Conservation (phyloP, 2,797 vertebrate genomes). For the Characodon lateralis region DNA sequence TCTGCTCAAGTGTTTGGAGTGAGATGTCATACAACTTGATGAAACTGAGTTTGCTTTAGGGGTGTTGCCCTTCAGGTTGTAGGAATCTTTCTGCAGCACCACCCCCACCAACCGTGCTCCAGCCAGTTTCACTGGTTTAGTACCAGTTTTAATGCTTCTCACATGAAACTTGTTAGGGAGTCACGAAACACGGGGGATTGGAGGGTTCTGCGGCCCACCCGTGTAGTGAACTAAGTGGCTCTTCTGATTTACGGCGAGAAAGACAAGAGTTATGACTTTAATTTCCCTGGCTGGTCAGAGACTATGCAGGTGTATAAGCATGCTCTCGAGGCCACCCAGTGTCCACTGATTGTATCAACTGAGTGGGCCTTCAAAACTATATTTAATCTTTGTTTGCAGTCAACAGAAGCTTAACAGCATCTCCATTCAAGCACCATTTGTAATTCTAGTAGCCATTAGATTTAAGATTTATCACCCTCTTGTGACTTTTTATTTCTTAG, state of each 20-base stretch:
- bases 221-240: constrained; percentile 38
- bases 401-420: constrained; percentile 58
- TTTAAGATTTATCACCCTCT: constrained; percentile 38
- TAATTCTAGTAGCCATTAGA: constrained; percentile 42
- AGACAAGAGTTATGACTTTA: constrained; percentile 26
- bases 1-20: constrained; percentile 26
- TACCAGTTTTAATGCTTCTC: constrained; percentile 72
- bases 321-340: constrained; percentile 50
- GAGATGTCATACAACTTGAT: constrained; percentile 36
- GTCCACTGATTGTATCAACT: constrained; percentile 33
- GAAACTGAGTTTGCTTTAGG: constrained; percentile 29
- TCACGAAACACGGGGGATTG: constrained; percentile 45
- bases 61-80: constrained; percentile 21
- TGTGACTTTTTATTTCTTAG: constrained; percentile 36
- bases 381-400: constrained; percentile 63
- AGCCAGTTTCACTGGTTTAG: constrained; percentile 42
- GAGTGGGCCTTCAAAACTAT: constrained; percentile 45
- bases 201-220: constrained; percentile 24
- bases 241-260: constrained; percentile 25
- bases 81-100: neutral
- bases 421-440: constrained; percentile 46
- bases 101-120: constrained; percentile 8
- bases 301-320: constrained; percentile 29
- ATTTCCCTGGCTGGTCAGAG: constrained; percentile 28
- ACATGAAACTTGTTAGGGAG: constrained; percentile 77